phyloP scores from a whole-genome alignment of 2,888 invertebrate genomes.

The Drosophila pullipes region DNA sequence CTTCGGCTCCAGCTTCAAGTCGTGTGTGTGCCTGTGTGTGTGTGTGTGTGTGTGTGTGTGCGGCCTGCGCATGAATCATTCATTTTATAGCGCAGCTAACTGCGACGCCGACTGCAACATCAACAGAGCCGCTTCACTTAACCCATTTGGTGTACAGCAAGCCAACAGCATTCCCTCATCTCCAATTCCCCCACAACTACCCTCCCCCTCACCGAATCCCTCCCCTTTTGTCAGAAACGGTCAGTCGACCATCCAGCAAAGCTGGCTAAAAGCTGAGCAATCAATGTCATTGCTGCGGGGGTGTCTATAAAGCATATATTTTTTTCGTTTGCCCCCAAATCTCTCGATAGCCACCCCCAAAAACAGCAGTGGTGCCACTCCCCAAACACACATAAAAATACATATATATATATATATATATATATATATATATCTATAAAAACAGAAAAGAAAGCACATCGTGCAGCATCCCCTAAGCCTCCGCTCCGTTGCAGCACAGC shows the following conservation, averaged over 20 bases:
- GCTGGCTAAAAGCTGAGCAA: conserved; percentile 65
- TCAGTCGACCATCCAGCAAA: conserved; percentile 28
- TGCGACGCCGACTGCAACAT: conserved; percentile 45
- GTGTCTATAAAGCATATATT: conserved; percentile 49
- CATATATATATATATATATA: too few species aligned
- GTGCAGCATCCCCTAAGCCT: conserved; percentile 13
- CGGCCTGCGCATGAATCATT: conserved; percentile 74
- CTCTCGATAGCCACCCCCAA: conserved; percentile 28
- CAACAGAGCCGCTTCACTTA: conserved; percentile 62
- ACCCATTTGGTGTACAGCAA: conserved; percentile 61
- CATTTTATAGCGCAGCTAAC: conserved; percentile 64
- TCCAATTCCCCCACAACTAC: neutral
- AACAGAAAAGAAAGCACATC: neutral
- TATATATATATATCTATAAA: too few species aligned
- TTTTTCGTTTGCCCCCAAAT: conserved; percentile 35
- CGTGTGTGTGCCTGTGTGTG: conserved; percentile 13
- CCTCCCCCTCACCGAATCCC: fast-evolving
- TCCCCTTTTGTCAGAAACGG: neutral
- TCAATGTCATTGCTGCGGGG: conserved; percentile 68
- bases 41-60: conserved; percentile 29
- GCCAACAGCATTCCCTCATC: conserved; percentile 36
- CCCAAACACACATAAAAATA: neutral
- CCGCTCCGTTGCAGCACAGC: neutral
- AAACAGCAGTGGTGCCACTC: conserved; percentile 16
- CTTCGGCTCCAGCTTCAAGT: conserved; percentile 37